Percentiles rank a stretch among this genome's conserved stretches.
phyloP scores from a whole-genome alignment of 2,797 vertebrate species.

The Rhinophrynus dorsalis region DNA sequence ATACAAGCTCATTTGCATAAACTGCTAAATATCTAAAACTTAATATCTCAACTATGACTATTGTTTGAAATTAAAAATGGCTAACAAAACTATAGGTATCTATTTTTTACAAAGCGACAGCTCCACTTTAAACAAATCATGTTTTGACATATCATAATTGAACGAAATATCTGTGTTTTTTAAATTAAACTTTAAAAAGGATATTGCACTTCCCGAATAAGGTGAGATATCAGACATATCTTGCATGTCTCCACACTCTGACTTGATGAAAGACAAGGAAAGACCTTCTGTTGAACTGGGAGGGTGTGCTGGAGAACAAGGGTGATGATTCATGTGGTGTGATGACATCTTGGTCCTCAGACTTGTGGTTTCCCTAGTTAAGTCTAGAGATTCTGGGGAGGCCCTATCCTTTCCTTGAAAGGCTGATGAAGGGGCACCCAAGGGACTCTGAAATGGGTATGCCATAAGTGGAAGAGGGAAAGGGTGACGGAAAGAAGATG shows the following conservation, averaged over 20 bases:
- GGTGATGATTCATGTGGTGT: constrained; percentile 90
- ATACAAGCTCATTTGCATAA: too few relatives aligned
- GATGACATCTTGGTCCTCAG: constrained; percentile 98
- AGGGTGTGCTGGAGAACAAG: constrained; percentile 89
- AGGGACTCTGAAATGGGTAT: constrained; percentile 92
- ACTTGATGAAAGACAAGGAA: constrained; percentile 95
- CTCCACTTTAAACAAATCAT: too few relatives aligned
- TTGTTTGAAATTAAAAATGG: too few relatives aligned
- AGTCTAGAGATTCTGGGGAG: constrained; percentile 94
- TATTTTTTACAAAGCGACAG: too few relatives aligned
- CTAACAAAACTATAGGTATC: too few relatives aligned
- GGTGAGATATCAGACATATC: constrained; percentile 97
- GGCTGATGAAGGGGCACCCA: constrained; percentile 83
- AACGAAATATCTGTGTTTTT: too few relatives aligned
- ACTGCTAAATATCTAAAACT: too few relatives aligned
- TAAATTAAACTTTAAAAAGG: constrained; percentile 72
- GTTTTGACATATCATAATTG: too few relatives aligned
- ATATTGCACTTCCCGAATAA: constrained; percentile 98
- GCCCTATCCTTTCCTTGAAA: constrained; percentile 88
- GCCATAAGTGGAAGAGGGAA: constrained; percentile 94
- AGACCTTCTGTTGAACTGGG: constrained; percentile 88
- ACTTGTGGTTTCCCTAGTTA: constrained; percentile 91
- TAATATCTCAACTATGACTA: too few relatives aligned
- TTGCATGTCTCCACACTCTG: constrained; percentile 93
- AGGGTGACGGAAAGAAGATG: constrained; percentile 92